Base-by-base conservation (phyloP, 2,113 vertebrate species). In the Budorcas taxicolor region DNA sequence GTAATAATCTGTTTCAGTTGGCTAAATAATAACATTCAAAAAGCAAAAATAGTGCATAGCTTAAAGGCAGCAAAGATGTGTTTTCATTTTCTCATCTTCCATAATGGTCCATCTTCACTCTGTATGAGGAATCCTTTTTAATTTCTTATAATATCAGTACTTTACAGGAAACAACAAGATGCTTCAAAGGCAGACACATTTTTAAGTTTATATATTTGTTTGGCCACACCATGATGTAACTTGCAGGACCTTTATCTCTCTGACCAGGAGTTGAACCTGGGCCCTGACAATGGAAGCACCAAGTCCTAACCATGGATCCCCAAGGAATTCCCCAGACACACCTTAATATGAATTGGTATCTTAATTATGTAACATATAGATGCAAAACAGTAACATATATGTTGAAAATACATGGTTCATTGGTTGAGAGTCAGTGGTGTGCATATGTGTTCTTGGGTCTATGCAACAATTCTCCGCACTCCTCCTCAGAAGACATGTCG, bases 1-100 rank as follows among this genome's bases (percentile, higher is more conserved):
- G 27, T 25, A 71, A 90, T 64, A 21, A 25, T 90, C 94, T 95
- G 74, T 47, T 95, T 62, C 40, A 80, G 43, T 57, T 90, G 36
- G 19, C 60, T 93, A 93, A 97, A 97, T 95, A 91, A 97, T 52
- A 84, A 7, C 82, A 71, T 82, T 86, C 7, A 21, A 92, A 94
- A 89, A 58, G 71, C 82, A 91, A 91, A 96, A 47, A 33, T 36
- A 62, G 14, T 12, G 4, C 36, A 55, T 43, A 19, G 12, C 52
- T 36, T 78, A 64, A 84, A 92, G 16, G 25, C 47, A 81, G n/a
- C 47, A 52, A 62, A 64, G 47, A 57, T 33, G 15, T n/a, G 29
- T 40, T 43, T n/a, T 92, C 11, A 83, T 82, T 67, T 45, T 45
- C 50, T 16, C 27, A 25, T 74, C 1, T 76, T 95, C 12, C 25